These are phyloP conservation scores for Octonoba sinensis DNA, from an alignment of 2,888 invertebrate genomes.

Conservation along the genomic window DNA sequence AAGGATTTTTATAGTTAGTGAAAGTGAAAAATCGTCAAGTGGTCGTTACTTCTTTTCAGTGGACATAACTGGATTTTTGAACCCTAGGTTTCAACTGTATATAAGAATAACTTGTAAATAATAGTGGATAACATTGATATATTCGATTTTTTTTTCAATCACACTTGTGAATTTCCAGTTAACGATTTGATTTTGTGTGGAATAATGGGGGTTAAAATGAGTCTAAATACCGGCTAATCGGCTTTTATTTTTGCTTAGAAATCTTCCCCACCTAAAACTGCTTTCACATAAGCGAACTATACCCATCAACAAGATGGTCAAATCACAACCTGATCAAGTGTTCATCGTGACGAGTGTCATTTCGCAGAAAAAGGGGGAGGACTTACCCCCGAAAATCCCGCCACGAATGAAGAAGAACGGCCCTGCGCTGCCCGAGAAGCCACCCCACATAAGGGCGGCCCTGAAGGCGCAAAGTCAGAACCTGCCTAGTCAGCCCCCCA, in stretches of 20 bases:
- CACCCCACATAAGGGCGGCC: conserved; percentile 34
- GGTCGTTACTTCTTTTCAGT: too few relatives aligned
- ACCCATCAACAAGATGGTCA: conserved; percentile 26
- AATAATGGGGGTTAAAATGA: too few relatives aligned
- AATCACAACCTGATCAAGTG: conserved; percentile 28
- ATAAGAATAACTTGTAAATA: too few relatives aligned
- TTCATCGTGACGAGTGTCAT: conserved; percentile 26
- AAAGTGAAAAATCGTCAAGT: neutral
- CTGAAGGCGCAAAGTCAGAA: neutral
- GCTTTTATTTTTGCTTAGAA: too few relatives aligned
- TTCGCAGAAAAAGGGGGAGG: conserved; percentile 1
- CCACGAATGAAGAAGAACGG: conserved; percentile 59
- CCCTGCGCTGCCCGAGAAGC: conserved; percentile 52
- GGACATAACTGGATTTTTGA: too few relatives aligned
- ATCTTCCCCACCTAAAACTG: too few relatives aligned
- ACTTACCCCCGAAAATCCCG: conserved; percentile 44
- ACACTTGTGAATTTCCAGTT: neutral
- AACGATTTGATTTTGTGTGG: too few relatives aligned
- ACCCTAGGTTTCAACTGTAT: too few relatives aligned
- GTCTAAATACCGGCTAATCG: too few relatives aligned
- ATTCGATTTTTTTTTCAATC: neutral
- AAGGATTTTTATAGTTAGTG: neutral
- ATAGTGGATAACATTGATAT: too few relatives aligned
- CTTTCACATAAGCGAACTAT: too few relatives aligned
- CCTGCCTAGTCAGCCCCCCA: conserved; percentile 37